These are phyloP conservation scores for Diadema setosum DNA, from an alignment of 35 echinoderm and acorn worm genomes.

Conservation along the genomic window DNA sequence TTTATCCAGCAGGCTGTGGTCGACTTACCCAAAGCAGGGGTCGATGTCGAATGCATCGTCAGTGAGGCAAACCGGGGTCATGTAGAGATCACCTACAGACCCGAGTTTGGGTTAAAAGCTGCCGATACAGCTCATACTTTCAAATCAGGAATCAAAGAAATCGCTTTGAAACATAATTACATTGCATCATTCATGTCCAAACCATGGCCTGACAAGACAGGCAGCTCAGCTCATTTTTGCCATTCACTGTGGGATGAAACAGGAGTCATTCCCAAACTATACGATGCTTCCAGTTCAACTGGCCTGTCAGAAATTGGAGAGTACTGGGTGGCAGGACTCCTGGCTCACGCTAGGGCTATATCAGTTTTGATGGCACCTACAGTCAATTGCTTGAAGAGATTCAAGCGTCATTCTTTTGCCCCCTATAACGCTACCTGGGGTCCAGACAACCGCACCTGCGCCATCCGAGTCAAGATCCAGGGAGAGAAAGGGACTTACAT, in stretches of 20 bases:
- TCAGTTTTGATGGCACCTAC: conserved; percentile 40
- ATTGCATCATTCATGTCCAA: conserved; percentile 49
- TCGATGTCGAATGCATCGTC: conserved; percentile 52
- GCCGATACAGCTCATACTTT: conserved; percentile 67
- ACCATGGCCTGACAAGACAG: conserved; percentile 19
- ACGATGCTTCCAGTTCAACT: conserved; percentile 17
- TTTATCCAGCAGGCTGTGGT: conserved; percentile 30
- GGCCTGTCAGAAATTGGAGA: conserved; percentile 40
- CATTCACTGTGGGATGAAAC: conserved; percentile 62
- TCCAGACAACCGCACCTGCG: conserved; percentile 46
- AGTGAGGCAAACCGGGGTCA: conserved; percentile 41
- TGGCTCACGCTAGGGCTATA: conserved; percentile 48
- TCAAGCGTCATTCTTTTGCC: conserved; percentile 6
- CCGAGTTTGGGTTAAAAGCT: conserved; percentile 52
- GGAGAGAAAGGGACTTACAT: conserved; percentile 24
- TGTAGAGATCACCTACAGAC: conserved; percentile 54
- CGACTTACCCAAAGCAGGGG: conserved; percentile 45
- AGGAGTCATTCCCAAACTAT: conserved; percentile 1
- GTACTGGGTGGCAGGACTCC: conserved; percentile 59
- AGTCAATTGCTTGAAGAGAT: conserved; percentile 47
- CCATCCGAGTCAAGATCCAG: conserved; percentile 32
- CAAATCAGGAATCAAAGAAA: conserved; percentile 65
- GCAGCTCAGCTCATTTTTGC: conserved; percentile 44
- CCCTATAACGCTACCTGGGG: conserved; percentile 58
- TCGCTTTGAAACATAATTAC: conserved; percentile 31